Evolutionary conservation across 2,888 invertebrate species (phyloP).

Genomic region (Epinotia nisella): DNA sequence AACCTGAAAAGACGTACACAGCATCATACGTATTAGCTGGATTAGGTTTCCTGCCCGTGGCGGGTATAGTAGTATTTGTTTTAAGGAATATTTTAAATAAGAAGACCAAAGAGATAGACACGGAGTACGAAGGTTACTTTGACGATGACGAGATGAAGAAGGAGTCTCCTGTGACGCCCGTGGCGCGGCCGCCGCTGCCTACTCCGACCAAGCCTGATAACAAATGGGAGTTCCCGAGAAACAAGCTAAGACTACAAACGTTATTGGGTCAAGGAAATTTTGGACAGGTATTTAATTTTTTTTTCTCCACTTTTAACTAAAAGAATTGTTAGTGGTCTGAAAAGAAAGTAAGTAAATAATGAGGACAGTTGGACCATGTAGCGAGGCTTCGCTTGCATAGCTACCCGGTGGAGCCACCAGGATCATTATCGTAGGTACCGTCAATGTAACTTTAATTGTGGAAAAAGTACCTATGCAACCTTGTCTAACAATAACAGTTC

Average conservation of each 20-base stretch:
- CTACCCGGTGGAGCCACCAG: background rate
- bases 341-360: too few species aligned
- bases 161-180: conserved; percentile 80
- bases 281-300: conserved; percentile 86
- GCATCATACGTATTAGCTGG: conserved; percentile 86
- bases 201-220: conserved; percentile 84
- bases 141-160: conserved; percentile 84
- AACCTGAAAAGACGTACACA: conserved; percentile 85
- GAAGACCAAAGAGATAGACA: conserved; percentile 82
- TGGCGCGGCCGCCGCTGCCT: conserved; percentile 83
- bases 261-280: conserved; percentile 94
- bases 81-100: conserved; percentile 83
- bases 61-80: conserved; percentile 84
- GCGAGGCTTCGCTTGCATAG: too few species aligned
- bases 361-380: too few species aligned
- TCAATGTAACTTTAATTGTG: background rate
- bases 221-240: conserved; percentile 91
- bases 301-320: background rate
- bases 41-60: conserved; percentile 85
- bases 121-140: conserved; percentile 86
- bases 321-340: too few species aligned
- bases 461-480: too few species aligned
- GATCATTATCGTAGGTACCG: background rate
- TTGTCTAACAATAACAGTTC: too few species aligned
- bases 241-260: conserved; percentile 90